phyloP scores from a whole-genome alignment of 2,888 invertebrate genomes.

The Lasius fuliginosus region DNA sequence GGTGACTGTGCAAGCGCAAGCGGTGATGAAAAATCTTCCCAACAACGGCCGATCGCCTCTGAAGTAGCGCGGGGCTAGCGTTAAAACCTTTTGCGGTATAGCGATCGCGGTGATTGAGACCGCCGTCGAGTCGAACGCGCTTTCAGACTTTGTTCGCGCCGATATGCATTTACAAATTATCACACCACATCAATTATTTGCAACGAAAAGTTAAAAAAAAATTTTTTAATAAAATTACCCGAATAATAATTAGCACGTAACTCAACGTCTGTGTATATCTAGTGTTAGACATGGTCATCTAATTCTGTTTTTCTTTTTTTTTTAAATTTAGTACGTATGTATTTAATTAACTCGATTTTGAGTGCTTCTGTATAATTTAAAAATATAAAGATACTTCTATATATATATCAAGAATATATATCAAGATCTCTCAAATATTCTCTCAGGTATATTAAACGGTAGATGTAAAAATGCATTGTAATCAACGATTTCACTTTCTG shows the following conservation, averaged over 20 bases:
- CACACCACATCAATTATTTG: neutral
- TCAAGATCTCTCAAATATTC: conserved; percentile 2
- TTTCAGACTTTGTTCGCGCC: conserved; percentile 33
- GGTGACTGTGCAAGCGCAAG: conserved; percentile 50
- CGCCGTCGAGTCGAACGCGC: conserved; percentile 40
- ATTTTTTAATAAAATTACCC: neutral
- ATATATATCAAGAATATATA: too few relatives aligned
- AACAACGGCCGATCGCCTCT: conserved; percentile 64
- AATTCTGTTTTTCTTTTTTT: neutral
- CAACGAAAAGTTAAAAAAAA: neutral
- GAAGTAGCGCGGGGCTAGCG: conserved; percentile 53
- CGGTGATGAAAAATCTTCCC: conserved; percentile 66
- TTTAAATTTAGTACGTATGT: neutral
- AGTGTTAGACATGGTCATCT: neutral
- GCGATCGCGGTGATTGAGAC: conserved; percentile 51
- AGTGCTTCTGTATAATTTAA: neutral
- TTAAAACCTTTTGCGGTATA: conserved; percentile 52
- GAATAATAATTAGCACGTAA: neutral
- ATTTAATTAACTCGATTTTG: conserved; percentile 20
- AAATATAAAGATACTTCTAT: conserved; percentile 12
- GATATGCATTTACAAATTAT: conserved; percentile 9
- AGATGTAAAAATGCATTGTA: conserved; percentile 32
- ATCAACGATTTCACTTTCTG: conserved; percentile 37
- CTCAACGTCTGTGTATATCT: neutral
- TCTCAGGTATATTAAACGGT: conserved; percentile 12